phyloP scores from a whole-genome alignment of 2,888 invertebrate genomes.

The Drosophila meridiana region DNA sequence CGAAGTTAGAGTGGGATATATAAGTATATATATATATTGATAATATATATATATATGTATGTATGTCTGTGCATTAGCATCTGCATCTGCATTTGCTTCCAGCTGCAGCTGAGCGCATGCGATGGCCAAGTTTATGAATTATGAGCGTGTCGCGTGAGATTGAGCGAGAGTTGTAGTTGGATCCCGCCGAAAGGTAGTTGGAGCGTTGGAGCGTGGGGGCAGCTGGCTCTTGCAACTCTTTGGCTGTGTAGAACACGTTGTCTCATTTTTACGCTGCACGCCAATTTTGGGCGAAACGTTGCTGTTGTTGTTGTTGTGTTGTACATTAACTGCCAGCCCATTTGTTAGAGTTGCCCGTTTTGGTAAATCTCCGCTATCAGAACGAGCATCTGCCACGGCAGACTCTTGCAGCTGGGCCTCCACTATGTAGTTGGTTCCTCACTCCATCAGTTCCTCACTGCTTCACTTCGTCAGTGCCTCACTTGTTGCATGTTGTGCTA shows the following conservation, averaged over 20 bases:
- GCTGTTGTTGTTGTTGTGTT: constrained; percentile 25
- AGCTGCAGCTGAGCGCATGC: constrained; percentile 45
- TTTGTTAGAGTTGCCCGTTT: constrained; percentile 74
- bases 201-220: not conserved
- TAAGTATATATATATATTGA: not conserved
- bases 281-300: constrained; percentile 72
- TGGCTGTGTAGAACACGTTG: constrained; percentile 65
- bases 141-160: constrained; percentile 76
- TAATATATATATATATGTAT: not conserved
- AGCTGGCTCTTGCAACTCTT: not conserved
- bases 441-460: not conserved
- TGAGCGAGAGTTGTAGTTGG: constrained; percentile 41
- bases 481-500: constrained; percentile 72
- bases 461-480: constrained; percentile 1
- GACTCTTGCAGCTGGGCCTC: not conserved
- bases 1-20: constrained; percentile 11
- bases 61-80: constrained; percentile 9
- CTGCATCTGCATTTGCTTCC: constrained; percentile 48
- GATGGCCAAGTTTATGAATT: constrained; percentile 69
- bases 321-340: constrained; percentile 62
- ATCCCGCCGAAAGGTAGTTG: constrained; percentile 10
- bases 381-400: constrained; percentile 46
- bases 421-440: not conserved
- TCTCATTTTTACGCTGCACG: constrained; percentile 79
- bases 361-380: constrained; percentile 48